A percentile compares a stretch with the other conserved stretches of the same genome.
phyloP scores from a whole-genome alignment of 2,797 vertebrate genomes.

The Gymnothorax javanicus region DNA sequence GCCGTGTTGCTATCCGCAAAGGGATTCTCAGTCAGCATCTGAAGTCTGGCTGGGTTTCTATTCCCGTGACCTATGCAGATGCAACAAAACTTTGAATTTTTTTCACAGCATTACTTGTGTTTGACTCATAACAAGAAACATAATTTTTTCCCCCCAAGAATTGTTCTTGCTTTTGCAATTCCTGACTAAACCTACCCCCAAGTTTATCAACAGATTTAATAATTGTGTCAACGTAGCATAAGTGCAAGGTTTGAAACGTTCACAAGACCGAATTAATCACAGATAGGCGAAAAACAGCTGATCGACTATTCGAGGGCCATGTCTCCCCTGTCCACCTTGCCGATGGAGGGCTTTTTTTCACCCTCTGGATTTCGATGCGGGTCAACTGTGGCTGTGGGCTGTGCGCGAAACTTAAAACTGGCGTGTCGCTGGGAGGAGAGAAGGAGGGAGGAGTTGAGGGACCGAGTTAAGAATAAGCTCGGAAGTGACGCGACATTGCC shows the following conservation, averaged over 20 bases:
- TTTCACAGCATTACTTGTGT: not conserved
- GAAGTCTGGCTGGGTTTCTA: no score
- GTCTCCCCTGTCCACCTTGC: no score
- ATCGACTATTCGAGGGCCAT: no score
- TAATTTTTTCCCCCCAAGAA: not conserved
- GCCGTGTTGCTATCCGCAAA: no score
- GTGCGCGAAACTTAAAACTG: not conserved
- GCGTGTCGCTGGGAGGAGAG: constrained; percentile 20
- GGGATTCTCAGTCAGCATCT: no score
- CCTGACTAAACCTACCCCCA: not conserved
- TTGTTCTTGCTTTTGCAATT: not conserved
- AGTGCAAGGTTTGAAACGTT: not conserved
- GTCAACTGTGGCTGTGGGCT: no score
- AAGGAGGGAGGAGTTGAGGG: constrained; percentile 20
- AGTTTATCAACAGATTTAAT: not conserved
- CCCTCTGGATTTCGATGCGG: no score
- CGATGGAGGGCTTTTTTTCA: no score
- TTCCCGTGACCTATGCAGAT: no score
- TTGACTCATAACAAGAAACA: not conserved
- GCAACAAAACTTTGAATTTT: no score
- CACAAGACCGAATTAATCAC: not conserved
- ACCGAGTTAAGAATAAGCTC: constrained; percentile 37
- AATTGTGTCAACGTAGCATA: not conserved
- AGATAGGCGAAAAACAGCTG: not conserved
- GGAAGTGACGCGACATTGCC: constrained; percentile 52